Evolutionary conservation across 2,797 vertebrate genomes (phyloP).

Genomic region (Nyctalus aviator): DNA sequence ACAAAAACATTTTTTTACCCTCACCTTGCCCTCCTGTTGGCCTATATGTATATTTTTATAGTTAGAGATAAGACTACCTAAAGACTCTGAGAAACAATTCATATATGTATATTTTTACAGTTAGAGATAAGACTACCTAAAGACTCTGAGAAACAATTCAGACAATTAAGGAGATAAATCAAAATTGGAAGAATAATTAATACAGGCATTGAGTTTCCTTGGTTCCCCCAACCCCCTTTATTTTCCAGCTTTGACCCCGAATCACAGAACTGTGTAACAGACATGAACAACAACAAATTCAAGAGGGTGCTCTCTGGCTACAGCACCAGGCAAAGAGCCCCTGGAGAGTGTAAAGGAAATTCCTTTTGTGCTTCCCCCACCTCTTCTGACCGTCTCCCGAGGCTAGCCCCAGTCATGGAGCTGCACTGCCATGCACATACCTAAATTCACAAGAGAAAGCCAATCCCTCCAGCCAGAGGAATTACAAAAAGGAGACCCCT

Average conservation of each 20-base stretch:
- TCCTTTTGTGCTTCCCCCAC: background rate
- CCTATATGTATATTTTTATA: no score
- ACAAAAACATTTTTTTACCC: constrained; percentile 14
- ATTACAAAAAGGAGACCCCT: background rate
- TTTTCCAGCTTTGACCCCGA: background rate
- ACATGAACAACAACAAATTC: background rate
- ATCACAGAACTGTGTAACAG: constrained; percentile 16
- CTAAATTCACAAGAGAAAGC: constrained; percentile 15
- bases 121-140: constrained; percentile 26
- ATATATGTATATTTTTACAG: constrained; percentile 7
- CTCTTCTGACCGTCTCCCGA: background rate
- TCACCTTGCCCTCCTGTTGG: no score
- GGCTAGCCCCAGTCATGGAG: background rate
- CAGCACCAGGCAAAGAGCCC: background rate
- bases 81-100: no score
- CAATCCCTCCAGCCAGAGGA: background rate
- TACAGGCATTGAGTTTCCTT: background rate
- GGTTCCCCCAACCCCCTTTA: background rate
- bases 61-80: no score
- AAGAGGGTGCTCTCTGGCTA: background rate
- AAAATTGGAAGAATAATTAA: constrained; percentile 27
- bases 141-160: constrained; percentile 2
- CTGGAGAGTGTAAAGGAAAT: background rate
- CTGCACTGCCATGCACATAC: background rate
- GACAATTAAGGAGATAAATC: background rate